These are phyloP conservation scores for Psilopsiagon aymara DNA, from an alignment of 2,113 vertebrate genomes.

Conservation along the genomic window DNA sequence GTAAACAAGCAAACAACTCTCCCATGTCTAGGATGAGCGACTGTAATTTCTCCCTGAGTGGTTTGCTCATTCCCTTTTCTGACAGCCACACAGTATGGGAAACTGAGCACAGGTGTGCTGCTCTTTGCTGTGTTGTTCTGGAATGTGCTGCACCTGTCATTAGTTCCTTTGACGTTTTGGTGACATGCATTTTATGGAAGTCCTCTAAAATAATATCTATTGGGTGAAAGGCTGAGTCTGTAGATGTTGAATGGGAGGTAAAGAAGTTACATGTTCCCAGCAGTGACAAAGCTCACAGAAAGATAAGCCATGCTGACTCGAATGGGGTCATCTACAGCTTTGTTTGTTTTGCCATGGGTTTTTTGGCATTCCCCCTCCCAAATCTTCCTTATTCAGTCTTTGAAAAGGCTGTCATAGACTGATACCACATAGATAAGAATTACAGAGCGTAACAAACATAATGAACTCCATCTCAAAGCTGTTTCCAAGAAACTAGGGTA, in stretches of 20 bases:
- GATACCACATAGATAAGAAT: background rate
- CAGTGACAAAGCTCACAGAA: background rate
- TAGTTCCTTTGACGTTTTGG: background rate
- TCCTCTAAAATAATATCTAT: background rate
- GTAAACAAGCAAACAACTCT: background rate
- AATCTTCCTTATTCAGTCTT: background rate
- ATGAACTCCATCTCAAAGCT: background rate
- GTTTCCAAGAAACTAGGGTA: background rate
- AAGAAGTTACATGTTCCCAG: background rate
- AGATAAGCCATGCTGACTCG: background rate
- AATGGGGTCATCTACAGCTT: background rate
- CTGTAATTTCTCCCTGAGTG: background rate
- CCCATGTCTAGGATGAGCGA: background rate
- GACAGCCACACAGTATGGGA: background rate
- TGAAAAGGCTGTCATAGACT: background rate
- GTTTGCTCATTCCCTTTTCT: background rate
- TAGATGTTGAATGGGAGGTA: background rate
- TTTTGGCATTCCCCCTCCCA: background rate
- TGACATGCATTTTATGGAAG: background rate
- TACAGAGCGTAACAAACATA: background rate
- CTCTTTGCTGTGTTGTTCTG: background rate
- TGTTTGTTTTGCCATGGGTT: background rate
- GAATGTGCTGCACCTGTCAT: background rate
- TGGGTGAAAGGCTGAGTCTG: background rate
- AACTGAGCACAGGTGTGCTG: background rate